Conservation (phyloP, 2,113 vertebrate species). For the Donacobius atricapilla region DNA sequence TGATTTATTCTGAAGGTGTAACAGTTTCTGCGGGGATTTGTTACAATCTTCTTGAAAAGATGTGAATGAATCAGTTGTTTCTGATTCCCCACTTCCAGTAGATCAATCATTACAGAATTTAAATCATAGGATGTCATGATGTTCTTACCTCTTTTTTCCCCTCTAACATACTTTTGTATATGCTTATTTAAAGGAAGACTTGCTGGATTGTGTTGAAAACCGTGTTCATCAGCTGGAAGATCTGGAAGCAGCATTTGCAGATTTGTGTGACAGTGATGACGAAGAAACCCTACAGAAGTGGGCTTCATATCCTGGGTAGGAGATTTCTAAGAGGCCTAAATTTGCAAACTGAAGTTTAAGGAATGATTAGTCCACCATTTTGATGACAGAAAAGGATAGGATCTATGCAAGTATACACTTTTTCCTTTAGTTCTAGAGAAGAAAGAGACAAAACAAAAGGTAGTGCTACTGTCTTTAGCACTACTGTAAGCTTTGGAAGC, state of each 20-base stretch:
- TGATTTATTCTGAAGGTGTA: background rate
- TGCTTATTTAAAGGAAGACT: conserved; percentile 68
- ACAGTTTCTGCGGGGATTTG: background rate
- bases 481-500: background rate
- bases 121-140: background rate
- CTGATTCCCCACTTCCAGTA: background rate
- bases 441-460: background rate
- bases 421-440: background rate
- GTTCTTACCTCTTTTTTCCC: background rate
- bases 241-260: conserved; percentile 89
- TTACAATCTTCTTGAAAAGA: background rate
- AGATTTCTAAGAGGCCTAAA: background rate
- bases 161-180: background rate
- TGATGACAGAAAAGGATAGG: background rate
- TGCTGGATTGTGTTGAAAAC: conserved; percentile 86
- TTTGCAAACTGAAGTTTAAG: background rate
- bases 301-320: conserved; percentile 82
- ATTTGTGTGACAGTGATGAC: conserved; percentile 87
- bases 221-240: conserved; percentile 90
- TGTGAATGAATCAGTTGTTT: background rate
- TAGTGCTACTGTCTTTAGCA: background rate
- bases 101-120: background rate
- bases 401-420: background rate
- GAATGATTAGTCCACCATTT: background rate
- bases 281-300: conserved; percentile 83